Evolutionary conservation across 2,797 vertebrate species (phyloP).

Genomic region (Eutrigla gurnardus): DNA sequence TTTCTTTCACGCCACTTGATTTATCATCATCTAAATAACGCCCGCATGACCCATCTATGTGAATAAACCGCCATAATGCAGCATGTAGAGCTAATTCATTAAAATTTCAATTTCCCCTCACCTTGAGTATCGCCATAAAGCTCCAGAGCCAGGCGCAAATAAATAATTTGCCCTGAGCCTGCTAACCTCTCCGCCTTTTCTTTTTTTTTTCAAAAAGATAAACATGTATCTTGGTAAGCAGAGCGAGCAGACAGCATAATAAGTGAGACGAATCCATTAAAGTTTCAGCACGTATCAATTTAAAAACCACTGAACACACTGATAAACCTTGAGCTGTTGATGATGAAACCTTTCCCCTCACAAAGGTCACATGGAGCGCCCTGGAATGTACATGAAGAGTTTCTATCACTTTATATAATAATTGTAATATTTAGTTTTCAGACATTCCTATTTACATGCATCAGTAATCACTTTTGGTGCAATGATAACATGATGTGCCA

Average conservation of each 20-base stretch:
- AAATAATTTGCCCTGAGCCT: slow-evolving; percentile 30
- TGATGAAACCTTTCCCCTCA: background rate
- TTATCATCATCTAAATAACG: slow-evolving; percentile 22
- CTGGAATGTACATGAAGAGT: accelerated
- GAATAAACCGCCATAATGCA: slow-evolving; percentile 29
- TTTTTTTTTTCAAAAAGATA: slow-evolving; percentile 33
- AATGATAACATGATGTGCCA: too few species aligned
- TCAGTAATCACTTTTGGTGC: too few species aligned
- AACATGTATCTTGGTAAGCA: slow-evolving; percentile 47
- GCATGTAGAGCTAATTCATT: slow-evolving; percentile 51
- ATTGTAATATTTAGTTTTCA: too few species aligned
- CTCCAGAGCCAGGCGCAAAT: slow-evolving; percentile 26
- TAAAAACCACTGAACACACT: slow-evolving; percentile 17
- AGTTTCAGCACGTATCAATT: slow-evolving; percentile 24
- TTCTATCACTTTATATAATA: background rate
- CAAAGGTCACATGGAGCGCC: background rate
- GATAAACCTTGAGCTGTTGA: slow-evolving; percentile 38
- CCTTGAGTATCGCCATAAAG: slow-evolving; percentile 58
- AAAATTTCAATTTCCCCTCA: slow-evolving; percentile 58
- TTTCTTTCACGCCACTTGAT: slow-evolving; percentile 13
- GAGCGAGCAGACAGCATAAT: slow-evolving; percentile 42
- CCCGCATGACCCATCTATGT: slow-evolving; percentile 24
- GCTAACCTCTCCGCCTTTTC: slow-evolving; percentile 49
- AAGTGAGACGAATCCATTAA: slow-evolving; percentile 43
- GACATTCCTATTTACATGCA: too few species aligned